Percentiles rank a stretch among this genome's conserved stretches.
phyloP scores from a whole-genome alignment of 2,888 invertebrate genomes.

The Timema podura region DNA sequence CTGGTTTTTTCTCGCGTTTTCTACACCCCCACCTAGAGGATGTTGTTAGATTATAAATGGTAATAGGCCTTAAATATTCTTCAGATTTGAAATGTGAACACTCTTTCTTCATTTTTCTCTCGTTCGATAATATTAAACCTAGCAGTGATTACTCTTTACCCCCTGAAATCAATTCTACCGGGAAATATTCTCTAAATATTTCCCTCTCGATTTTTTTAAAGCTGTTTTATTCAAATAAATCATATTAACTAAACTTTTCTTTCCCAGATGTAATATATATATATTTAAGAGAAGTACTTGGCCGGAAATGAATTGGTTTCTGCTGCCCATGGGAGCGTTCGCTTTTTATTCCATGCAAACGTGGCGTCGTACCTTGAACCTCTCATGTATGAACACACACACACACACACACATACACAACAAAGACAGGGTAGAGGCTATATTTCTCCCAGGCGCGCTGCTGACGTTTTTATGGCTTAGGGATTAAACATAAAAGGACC shows the following conservation, averaged over 20 bases:
- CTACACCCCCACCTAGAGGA: too few species aligned
- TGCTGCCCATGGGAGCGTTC: slow-evolving; percentile 3
- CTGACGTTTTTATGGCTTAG: slow-evolving; percentile 11
- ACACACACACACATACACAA: too few species aligned
- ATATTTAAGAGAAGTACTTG: not conserved
- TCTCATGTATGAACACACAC: slow-evolving; percentile 5
- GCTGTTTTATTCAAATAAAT: not conserved
- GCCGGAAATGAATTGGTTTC: slow-evolving; percentile 15
- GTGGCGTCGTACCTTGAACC: not conserved
- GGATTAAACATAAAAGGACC: slow-evolving; percentile 15
- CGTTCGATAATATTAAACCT: too few species aligned
- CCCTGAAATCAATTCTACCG: too few species aligned
- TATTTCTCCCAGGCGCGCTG: not conserved
- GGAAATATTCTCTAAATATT: not conserved
- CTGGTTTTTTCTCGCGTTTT: too few species aligned
- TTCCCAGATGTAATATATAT: not conserved
- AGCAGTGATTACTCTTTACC: too few species aligned
- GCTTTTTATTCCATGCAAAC: not conserved
- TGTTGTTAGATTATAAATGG: too few species aligned
- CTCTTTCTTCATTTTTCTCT: too few species aligned
- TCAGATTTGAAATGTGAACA: too few species aligned
- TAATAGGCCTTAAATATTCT: too few species aligned
- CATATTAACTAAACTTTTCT: not conserved
- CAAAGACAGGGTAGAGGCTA: too few species aligned
- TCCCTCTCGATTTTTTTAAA: not conserved